A percentile compares a stretch with the other conserved stretches of the same genome.
phyloP scores from a whole-genome alignment of 2,888 invertebrate genomes.

The Lordiphosa andalusiaca region DNA sequence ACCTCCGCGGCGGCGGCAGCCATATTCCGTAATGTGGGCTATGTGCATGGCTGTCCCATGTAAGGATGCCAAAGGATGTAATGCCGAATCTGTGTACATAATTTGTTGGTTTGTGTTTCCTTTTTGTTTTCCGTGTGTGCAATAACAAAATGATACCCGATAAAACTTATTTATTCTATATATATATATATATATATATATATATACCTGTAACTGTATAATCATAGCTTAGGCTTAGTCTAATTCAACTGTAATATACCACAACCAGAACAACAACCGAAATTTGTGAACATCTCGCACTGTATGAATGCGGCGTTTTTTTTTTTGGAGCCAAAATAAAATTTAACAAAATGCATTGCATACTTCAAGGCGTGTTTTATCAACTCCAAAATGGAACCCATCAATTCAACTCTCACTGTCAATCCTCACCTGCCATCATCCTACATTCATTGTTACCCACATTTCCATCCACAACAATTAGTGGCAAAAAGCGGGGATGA shows the following conservation, averaged over 20 bases:
- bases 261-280: slow-evolving; percentile 22
- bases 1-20: slow-evolving; percentile 85
- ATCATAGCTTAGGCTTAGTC: slow-evolving; percentile 56
- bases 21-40: slow-evolving; percentile 87
- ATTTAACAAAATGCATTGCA: slow-evolving; percentile 22
- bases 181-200: slow-evolving; percentile 6
- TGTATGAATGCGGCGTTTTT: slow-evolving; percentile 37
- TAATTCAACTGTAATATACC: slow-evolving; percentile 65
- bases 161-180: slow-evolving; percentile 3
- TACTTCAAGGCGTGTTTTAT: no score
- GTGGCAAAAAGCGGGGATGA: no score
- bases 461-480: not conserved
- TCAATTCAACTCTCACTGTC: no score
- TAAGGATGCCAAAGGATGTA: slow-evolving; percentile 58
- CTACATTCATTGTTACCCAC: no score
- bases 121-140: slow-evolving; percentile 45
- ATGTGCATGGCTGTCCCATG: slow-evolving; percentile 87
- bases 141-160: slow-evolving; percentile 43
- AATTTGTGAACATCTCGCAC: slow-evolving; percentile 38
- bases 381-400: no score
- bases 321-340: slow-evolving; percentile 43
- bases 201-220: slow-evolving; percentile 24
- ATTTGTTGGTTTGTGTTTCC: slow-evolving; percentile 1
- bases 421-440: not conserved
- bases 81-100: slow-evolving; percentile 40